Evolutionary conservation across 1,140 invertebrate genomes (phyloP), one percentile per base, ranked within the genome.

Genomic region (Sipha flava): DNA sequence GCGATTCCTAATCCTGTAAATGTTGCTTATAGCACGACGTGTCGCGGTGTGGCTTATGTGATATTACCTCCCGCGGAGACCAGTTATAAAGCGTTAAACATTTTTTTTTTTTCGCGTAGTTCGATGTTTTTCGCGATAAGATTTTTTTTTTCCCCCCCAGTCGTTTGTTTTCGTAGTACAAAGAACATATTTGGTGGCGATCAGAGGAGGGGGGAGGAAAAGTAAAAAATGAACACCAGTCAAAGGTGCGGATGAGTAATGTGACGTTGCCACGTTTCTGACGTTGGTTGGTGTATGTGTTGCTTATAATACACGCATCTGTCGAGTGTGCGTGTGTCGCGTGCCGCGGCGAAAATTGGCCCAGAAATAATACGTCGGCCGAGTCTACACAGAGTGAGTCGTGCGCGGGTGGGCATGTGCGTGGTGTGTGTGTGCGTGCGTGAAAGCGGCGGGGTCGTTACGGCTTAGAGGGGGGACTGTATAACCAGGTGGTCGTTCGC

Each of bases 261-360:
- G 73, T 77, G 73, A 77, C 73, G 73, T 59, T 77, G 47, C 73
- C 73, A 77, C 52, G 73, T 52, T 77, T 77, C 31, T 43, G 43
- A n/a, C 21, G 49, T 57, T 52, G 18, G 47, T 54, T n/a, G n/a
- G n/a, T n/a, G n/a, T n/a, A n/a, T n/a, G n/a, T n/a, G n/a, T n/a
- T n/a, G n/a, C n/a, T n/a, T n/a, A n/a, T n/a, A n/a, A n/a, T n/a
- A n/a, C 49, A 40, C 23, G 23, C 66, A 37, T 37, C 52, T 26
- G 73, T 26, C 10, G 49, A n/a, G n/a, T 59, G 73, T 77, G 18
- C 73, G 52, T 77, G 73, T 77, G 73, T 77, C 73, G 73, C 73
- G 73, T 77, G 73, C 73, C 73, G 16, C 34, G 34, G 34, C 18
- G 7, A 59, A 59, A 77, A 77, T 43, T 43, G 54, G 34, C 54